Percentiles rank a stretch among this genome's conserved stretches.
These are phyloP conservation scores for Luperina nickerlii DNA, from an alignment of 2,888 invertebrate species.

Conservation along the genomic window DNA sequence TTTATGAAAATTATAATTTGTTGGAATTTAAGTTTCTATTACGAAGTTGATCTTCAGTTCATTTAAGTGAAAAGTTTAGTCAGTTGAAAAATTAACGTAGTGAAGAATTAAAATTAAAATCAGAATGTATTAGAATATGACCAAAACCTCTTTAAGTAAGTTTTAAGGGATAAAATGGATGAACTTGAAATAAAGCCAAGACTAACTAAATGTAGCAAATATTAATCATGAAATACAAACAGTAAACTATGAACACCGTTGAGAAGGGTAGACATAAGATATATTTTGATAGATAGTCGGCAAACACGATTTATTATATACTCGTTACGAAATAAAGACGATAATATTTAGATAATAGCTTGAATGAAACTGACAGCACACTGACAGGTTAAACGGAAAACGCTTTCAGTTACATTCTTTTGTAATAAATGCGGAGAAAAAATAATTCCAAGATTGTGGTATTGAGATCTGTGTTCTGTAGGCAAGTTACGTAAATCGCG, in stretches of 20 bases:
- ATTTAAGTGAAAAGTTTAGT: constrained; percentile 14
- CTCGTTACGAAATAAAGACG: constrained; percentile 56
- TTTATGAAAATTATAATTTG: constrained; percentile 7
- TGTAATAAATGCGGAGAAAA: constrained; percentile 51
- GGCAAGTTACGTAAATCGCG: constrained; percentile 29
- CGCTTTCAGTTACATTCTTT: constrained; percentile 53
- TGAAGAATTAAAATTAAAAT: constrained; percentile 40
- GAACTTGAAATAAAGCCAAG: constrained; percentile 59
- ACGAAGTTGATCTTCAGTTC: constrained; percentile 1
- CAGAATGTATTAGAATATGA: not conserved
- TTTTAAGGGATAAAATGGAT: constrained; percentile 33
- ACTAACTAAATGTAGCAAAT: constrained; percentile 60
- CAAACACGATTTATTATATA: constrained; percentile 56
- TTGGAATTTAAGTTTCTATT: not conserved
- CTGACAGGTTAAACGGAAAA: constrained; percentile 54
- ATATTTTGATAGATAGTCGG: constrained; percentile 61
- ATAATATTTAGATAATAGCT: constrained; percentile 53
- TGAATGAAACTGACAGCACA: constrained; percentile 58
- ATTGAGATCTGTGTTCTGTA: constrained; percentile 40
- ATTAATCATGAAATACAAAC: constrained; percentile 65
- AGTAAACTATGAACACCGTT: constrained; percentile 44
- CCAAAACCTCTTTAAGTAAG: constrained; percentile 19
- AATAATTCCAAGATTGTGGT: constrained; percentile 37
- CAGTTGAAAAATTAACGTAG: constrained; percentile 6
- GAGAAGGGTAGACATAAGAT: constrained; percentile 61